These are phyloP conservation scores for Fragariocoptes setiger DNA, from an alignment of 1,140 invertebrate genomes.

Conservation along the genomic window DNA sequence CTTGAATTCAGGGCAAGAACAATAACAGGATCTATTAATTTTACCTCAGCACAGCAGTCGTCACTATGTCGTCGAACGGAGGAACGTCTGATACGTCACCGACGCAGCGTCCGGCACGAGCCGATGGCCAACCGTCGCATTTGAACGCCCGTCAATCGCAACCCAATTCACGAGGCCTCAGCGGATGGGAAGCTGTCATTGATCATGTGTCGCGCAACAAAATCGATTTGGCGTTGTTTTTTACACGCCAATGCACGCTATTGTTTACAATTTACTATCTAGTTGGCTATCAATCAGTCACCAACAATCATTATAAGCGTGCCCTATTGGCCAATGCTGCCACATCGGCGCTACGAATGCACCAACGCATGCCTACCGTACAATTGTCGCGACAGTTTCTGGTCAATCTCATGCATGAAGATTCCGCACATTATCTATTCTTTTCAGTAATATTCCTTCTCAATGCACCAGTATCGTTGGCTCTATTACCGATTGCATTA, in stretches of 20 bases:
- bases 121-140: slow-evolving; percentile 1
- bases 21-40: no score
- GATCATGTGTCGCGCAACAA: background rate
- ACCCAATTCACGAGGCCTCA: no score
- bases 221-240: slow-evolving; percentile 2
- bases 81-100: no score
- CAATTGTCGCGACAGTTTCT: slow-evolving; percentile 37
- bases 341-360: slow-evolving; percentile 60
- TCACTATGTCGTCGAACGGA: no score
- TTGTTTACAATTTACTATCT: background rate
- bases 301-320: slow-evolving; percentile 57
- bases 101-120: slow-evolving; percentile 1
- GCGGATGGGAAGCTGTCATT: background rate
- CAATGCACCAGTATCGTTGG: slow-evolving; percentile 49
- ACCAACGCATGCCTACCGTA: slow-evolving; percentile 54
- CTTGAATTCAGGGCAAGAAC: no score
- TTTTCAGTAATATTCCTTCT: slow-evolving; percentile 76
- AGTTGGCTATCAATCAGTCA: slow-evolving; percentile 20
- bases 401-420: slow-evolving; percentile 41
- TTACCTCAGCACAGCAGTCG: no score
- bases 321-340: slow-evolving; percentile 62
- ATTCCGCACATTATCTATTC: slow-evolving; percentile 81
- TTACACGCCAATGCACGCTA: background rate
- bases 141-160: no score
- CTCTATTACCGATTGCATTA: slow-evolving; percentile 50